These are phyloP conservation scores for Mycteria americana DNA, from an alignment of 2,797 vertebrate species.

Conservation along the genomic window DNA sequence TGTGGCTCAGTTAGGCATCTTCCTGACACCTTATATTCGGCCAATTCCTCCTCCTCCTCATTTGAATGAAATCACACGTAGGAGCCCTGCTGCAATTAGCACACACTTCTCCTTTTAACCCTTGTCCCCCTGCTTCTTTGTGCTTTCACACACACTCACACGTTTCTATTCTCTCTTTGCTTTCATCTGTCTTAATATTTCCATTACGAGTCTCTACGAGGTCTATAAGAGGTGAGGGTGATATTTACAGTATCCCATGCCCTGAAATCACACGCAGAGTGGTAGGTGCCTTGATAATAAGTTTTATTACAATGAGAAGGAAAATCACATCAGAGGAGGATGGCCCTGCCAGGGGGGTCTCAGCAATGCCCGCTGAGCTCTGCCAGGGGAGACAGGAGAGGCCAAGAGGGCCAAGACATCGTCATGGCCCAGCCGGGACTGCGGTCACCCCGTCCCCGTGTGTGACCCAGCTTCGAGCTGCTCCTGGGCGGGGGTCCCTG, in stretches of 20 bases:
- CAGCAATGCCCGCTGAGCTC: fast-evolving
- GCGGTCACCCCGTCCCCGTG: fast-evolving
- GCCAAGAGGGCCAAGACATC: background rate
- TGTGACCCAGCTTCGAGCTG: background rate
- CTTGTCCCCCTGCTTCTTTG: background rate
- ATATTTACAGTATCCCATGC: background rate
- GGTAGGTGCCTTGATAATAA: background rate
- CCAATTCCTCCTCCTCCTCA: background rate
- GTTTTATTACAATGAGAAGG: background rate
- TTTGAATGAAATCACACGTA: background rate
- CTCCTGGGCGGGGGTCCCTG: background rate
- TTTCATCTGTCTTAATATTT: background rate
- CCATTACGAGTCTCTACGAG: background rate
- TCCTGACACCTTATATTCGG: background rate
- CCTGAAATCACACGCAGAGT: background rate
- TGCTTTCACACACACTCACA: background rate
- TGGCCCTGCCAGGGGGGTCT: background rate
- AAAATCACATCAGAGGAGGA: background rate
- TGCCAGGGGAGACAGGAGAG: background rate
- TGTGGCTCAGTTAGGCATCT: background rate
- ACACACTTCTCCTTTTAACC: background rate
- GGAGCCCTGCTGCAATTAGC: background rate
- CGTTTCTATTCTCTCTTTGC: background rate
- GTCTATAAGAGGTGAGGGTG: background rate
- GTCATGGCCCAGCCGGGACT: background rate